A percentile compares a stretch with the other conserved stretches of the same genome.
Conservation (phyloP, 2,888 invertebrate species). For the Drosophila tanythrix region DNA sequence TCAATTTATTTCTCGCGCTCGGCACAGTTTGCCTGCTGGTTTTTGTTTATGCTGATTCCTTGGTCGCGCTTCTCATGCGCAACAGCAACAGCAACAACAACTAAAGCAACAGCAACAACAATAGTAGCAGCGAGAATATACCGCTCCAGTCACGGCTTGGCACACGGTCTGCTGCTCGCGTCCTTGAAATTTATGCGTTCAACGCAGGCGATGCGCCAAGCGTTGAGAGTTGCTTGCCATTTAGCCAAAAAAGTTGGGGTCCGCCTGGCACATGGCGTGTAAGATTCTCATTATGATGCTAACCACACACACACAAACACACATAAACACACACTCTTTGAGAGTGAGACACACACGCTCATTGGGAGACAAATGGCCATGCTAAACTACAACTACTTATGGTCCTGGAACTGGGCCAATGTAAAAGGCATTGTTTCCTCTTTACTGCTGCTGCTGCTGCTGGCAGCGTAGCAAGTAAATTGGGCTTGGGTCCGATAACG, state of each 20-base stretch:
- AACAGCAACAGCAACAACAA: constrained; percentile 4
- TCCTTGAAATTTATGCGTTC: constrained; percentile 78
- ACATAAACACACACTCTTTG: constrained; percentile 10
- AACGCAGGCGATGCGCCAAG: constrained; percentile 68
- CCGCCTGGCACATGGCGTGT: constrained; percentile 70
- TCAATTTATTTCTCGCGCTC: constrained; percentile 71
- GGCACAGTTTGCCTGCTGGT: constrained; percentile 57
- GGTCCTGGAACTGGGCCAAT: constrained; percentile 72
- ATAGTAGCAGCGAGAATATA: constrained; percentile 29
- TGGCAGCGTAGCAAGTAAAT: constrained; percentile 16
- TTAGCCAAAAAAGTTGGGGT: constrained; percentile 8
- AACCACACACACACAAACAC: constrained; percentile 25
- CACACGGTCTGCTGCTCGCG: constrained; percentile 28
- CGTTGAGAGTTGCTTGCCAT: constrained; percentile 43
- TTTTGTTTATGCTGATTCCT: constrained; percentile 50
- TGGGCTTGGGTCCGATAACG: constrained; percentile 32
- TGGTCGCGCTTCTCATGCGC: constrained; percentile 42
- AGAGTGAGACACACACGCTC: constrained; percentile 5
- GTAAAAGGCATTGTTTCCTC: constrained; percentile 59
- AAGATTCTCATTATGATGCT: constrained; percentile 74
- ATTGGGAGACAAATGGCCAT: constrained; percentile 58
- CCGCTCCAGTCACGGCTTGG: constrained; percentile 43
- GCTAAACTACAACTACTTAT: constrained; percentile 59
- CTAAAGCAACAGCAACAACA: constrained; percentile 25
- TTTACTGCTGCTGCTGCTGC: not conserved